Conservation (phyloP, 2,113 vertebrate species). For the Hiodon tergisus region DNA sequence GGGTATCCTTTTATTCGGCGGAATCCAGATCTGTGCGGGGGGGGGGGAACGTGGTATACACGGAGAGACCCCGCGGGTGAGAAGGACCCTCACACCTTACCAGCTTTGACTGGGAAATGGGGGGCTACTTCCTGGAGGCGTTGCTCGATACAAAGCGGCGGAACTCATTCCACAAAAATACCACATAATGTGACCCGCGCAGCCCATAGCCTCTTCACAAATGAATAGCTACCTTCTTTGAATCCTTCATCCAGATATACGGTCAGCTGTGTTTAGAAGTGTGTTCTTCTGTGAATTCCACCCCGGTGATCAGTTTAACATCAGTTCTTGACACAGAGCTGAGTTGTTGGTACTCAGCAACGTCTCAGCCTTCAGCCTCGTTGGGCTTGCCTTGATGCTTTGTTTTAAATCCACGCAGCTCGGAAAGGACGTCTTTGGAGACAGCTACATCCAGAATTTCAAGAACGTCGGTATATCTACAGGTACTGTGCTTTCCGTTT, state of each 20-base stretch:
- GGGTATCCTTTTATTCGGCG: not conserved
- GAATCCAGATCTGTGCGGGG: slow-evolving; percentile 39
- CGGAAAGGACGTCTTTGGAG: slow-evolving; percentile 93
- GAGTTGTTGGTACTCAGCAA: not conserved
- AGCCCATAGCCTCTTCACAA: no score
- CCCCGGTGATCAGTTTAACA: not conserved
- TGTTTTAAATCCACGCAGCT: slow-evolving; percentile 69
- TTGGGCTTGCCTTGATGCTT: slow-evolving; percentile 43
- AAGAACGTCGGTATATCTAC: slow-evolving; percentile 81
- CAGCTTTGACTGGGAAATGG: slow-evolving; percentile 49
- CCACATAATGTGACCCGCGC: not conserved
- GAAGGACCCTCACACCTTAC: slow-evolving; percentile 54
- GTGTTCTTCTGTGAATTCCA: not conserved
- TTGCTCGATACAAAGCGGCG: slow-evolving; percentile 48
- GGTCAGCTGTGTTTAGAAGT: not conserved
- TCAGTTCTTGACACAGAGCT: not conserved
- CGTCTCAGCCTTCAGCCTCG: not conserved
- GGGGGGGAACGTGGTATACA: slow-evolving; percentile 56
- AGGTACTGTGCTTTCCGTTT: slow-evolving; percentile 62
- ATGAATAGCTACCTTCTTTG: no score
- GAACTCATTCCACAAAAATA: slow-evolving; percentile 37
- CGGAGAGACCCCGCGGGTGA: slow-evolving; percentile 25
- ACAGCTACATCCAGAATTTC: slow-evolving; percentile 89
- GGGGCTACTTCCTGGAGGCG: slow-evolving; percentile 62
- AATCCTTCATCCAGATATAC: no score